phyloP scores from a whole-genome alignment of 2,113 vertebrate species.

The Cryptotis parvus region DNA sequence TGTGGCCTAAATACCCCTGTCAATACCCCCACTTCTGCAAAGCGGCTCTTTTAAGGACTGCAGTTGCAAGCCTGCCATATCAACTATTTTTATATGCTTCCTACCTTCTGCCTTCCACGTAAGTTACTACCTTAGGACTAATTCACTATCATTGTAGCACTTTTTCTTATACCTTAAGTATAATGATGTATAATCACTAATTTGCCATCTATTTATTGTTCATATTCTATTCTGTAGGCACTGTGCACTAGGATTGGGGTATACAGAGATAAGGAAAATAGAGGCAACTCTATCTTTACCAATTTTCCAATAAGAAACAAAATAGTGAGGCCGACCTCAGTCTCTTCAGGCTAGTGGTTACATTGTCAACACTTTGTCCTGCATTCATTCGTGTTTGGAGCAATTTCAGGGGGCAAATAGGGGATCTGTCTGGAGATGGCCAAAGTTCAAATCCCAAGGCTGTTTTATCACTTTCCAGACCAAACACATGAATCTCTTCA shows the following conservation, averaged over 20 bases:
- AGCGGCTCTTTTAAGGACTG: no score
- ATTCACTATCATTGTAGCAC: not conserved
- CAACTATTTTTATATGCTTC: not conserved
- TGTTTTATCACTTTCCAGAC: not conserved
- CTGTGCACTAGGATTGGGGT: not conserved
- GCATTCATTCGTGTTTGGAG: not conserved
- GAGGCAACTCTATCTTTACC: not conserved
- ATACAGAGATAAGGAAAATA: not conserved
- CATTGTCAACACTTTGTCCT: not conserved
- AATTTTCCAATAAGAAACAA: no score
- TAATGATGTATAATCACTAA: not conserved
- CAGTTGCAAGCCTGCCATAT: not conserved
- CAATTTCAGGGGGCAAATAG: accelerated
- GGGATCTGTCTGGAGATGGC: not conserved
- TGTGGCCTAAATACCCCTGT: not conserved
- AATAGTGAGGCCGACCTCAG: no score
- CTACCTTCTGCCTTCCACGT: accelerated
- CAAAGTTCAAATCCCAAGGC: not conserved
- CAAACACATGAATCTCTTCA: not conserved
- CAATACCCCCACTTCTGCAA: no score
- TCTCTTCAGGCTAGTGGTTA: not conserved
- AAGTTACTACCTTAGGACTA: not conserved
- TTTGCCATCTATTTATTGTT: not conserved
- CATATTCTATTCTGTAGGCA: not conserved
- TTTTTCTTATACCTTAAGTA: not conserved